phyloP scores from a whole-genome alignment of 2,113 vertebrate genomes.

The Python bivittatus region DNA sequence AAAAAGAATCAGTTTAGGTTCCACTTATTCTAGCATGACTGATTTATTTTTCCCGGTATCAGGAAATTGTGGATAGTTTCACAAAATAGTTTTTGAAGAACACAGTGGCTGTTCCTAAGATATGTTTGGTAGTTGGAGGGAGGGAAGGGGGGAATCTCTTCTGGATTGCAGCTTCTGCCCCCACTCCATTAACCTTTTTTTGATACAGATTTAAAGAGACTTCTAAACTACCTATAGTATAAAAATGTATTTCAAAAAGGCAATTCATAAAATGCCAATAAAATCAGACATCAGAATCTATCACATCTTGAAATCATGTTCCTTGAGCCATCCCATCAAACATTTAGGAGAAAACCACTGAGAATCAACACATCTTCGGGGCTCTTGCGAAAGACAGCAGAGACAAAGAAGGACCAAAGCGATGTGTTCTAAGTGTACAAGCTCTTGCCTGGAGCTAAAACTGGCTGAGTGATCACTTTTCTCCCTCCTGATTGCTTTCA shows the following conservation, averaged over 20 bases:
- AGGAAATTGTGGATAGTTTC: neutral
- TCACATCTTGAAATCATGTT: neutral
- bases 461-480: neutral
- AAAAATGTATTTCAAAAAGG: neutral
- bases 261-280: neutral
- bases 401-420: neutral
- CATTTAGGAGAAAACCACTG: neutral
- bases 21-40: neutral
- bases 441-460: neutral
- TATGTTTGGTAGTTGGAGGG: too few species aligned
- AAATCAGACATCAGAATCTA: neutral
- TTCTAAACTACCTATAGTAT: neutral
- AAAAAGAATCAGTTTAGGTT: neutral
- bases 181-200: neutral
- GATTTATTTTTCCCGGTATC: neutral
- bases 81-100: neutral
- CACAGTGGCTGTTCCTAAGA: neutral
- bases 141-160: neutral
- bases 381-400: neutral
- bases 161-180: neutral
- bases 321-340: neutral
- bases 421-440: fast-evolving
- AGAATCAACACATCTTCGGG: neutral
- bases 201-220: neutral
- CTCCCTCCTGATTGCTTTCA: neutral